Evolutionary conservation across 2,113 vertebrate genomes (phyloP).

Genomic region (Ptyas mucosa): DNA sequence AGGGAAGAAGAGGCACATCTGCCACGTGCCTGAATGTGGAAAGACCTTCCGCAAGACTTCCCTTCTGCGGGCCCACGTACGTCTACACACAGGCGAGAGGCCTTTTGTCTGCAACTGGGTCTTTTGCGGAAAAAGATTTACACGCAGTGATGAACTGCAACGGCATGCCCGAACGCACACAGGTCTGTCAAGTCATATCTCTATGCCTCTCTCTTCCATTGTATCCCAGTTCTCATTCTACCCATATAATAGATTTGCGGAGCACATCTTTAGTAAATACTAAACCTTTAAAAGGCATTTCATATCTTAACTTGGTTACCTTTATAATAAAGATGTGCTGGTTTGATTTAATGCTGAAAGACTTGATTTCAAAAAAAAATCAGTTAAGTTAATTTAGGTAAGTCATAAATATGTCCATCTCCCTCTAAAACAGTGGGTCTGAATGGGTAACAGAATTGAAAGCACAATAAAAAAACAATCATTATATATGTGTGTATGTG

Average conservation of each 20-base stretch:
- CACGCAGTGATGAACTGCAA: slow-evolving; percentile 92
- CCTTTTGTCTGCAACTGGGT: slow-evolving; percentile 97
- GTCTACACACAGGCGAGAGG: slow-evolving; percentile 90
- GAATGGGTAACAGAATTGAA: too few species aligned
- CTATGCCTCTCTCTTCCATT: too few species aligned
- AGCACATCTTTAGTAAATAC: too few species aligned
- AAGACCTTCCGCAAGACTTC: slow-evolving; percentile 96
- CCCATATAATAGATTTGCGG: too few species aligned
- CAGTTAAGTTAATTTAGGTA: neutral
- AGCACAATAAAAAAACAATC: too few species aligned
- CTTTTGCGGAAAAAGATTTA: slow-evolving; percentile 94
- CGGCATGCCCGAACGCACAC: slow-evolving; percentile 93
- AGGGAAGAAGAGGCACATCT: slow-evolving; percentile 95
- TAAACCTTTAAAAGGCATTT: too few species aligned
- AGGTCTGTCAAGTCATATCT: slow-evolving; percentile 67
- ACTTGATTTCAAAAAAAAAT: neutral
- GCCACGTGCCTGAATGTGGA: slow-evolving; percentile 91
- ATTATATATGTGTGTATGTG: too few species aligned
- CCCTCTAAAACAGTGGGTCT: neutral
- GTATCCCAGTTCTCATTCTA: too few species aligned
- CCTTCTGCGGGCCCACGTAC: slow-evolving; percentile 89
- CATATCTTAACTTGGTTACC: too few species aligned
- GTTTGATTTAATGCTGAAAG: neutral
- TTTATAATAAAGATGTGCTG: too few species aligned
- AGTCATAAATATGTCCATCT: neutral